Percentiles rank a stretch among this genome's conserved stretches.
These are phyloP conservation scores for Cremastinae sp. DNA, from an alignment of 2,888 invertebrate species.

Conservation along the genomic window DNA sequence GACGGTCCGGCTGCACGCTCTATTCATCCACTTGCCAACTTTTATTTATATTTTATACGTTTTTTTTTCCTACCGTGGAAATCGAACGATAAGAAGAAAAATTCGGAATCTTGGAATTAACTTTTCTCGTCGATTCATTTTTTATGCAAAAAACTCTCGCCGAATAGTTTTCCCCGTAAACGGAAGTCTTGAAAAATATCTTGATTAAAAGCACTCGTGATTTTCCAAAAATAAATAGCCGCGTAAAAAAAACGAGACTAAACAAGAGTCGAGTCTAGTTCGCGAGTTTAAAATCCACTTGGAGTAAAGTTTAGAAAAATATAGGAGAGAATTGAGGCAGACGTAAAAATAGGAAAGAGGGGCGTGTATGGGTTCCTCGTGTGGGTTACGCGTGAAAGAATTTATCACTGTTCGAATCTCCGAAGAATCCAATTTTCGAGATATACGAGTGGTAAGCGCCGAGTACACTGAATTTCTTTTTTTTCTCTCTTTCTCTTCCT, in stretches of 20 bases:
- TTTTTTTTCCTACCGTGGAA: not conserved
- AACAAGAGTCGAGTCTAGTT: no score
- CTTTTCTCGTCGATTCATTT: no score
- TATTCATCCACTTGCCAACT: constrained; percentile 32
- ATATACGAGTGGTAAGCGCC: constrained; percentile 74
- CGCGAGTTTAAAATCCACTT: not conserved
- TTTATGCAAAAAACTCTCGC: no score
- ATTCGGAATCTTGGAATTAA: constrained; percentile 13
- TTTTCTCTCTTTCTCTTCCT: constrained; percentile 44
- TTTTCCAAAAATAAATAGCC: no score
- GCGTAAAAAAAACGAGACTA: no score
- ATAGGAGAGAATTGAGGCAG: not conserved
- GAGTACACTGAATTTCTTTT: constrained; percentile 30
- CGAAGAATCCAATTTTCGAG: constrained; percentile 77
- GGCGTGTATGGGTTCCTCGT: constrained; percentile 33
- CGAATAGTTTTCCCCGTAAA: no score
- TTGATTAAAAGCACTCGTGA: no score
- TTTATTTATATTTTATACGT: not conserved
- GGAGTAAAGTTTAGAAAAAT: not conserved
- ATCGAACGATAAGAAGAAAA: constrained; percentile 4
- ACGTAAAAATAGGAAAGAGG: constrained; percentile 1
- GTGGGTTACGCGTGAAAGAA: constrained; percentile 66
- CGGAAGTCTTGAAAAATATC: no score
- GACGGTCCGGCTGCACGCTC: constrained; percentile 59
- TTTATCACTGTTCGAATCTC: constrained; percentile 76